These are phyloP conservation scores for Noctua janthina DNA, from an alignment of 2,888 invertebrate species.

Conservation along the genomic window DNA sequence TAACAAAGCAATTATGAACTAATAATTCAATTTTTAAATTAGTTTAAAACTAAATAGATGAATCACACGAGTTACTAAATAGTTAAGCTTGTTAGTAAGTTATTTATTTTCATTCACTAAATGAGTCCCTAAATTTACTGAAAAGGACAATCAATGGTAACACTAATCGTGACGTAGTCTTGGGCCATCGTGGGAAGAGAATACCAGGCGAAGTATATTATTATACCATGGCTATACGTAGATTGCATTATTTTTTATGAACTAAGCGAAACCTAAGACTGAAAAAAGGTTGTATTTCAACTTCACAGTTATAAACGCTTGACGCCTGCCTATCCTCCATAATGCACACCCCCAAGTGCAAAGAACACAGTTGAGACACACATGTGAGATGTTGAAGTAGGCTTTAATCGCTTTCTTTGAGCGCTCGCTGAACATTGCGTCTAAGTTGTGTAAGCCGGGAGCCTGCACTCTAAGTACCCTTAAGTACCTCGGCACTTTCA, in stretches of 20 bases:
- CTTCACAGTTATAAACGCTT: neutral
- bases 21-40: no score
- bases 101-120: no score
- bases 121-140: no score
- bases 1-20: no score
- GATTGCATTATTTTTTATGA: no score
- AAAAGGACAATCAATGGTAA: no score
- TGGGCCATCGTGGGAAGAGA: no score
- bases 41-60: no score
- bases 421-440: neutral
- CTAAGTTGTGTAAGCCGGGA: slow-evolving; percentile 20
- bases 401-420: slow-evolving; percentile 30
- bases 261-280: neutral
- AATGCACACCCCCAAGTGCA: neutral
- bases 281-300: neutral
- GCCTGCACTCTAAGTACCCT: slow-evolving; percentile 14
- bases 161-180: no score
- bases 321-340: neutral
- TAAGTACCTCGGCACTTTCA: neutral
- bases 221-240: neutral
- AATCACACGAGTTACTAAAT: no score
- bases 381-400: slow-evolving; percentile 16
- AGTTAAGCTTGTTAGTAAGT: no score
- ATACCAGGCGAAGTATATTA: no score
- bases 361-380: neutral